These are phyloP conservation scores for Thymelicus lineola DNA, from an alignment of 2,888 invertebrate species.

Conservation along the genomic window DNA sequence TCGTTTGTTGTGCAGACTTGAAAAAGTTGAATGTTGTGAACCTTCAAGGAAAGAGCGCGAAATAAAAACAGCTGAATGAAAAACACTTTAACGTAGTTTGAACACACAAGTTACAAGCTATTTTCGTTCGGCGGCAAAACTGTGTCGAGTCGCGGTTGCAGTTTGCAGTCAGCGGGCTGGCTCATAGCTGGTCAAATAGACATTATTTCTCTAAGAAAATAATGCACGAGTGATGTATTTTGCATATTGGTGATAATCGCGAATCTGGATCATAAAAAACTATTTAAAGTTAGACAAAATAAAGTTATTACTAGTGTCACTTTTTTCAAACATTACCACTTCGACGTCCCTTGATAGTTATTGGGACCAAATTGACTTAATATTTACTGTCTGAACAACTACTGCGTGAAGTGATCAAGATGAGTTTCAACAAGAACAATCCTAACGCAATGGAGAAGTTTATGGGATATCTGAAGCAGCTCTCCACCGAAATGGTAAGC, in stretches of 20 bases:
- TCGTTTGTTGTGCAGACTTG: slow-evolving; percentile 57
- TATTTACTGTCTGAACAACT: slow-evolving; percentile 21
- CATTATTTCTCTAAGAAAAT: slow-evolving; percentile 30
- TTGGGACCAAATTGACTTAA: slow-evolving; percentile 6
- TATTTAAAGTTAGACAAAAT: slow-evolving; percentile 56
- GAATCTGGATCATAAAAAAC: slow-evolving; percentile 74
- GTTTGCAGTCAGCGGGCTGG: slow-evolving; percentile 50
- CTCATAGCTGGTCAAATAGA: slow-evolving; percentile 33
- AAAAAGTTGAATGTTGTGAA: slow-evolving; percentile 71
- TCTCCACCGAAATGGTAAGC: slow-evolving; percentile 82
- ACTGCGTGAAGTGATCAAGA: slow-evolving; percentile 63
- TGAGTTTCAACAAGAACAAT: slow-evolving; percentile 83
- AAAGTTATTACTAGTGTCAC: slow-evolving; percentile 63
- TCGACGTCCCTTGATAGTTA: slow-evolving; percentile 72
- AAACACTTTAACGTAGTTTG: slow-evolving; percentile 48
- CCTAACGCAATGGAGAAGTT: slow-evolving; percentile 81
- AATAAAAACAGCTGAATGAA: slow-evolving; percentile 62
- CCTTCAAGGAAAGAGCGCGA: slow-evolving; percentile 65
- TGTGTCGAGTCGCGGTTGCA: slow-evolving; percentile 64
- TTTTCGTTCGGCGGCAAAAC: slow-evolving; percentile 53
- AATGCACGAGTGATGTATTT: slow-evolving; percentile 63
- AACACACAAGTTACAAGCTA: slow-evolving; percentile 46
- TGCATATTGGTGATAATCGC: slow-evolving; percentile 61
- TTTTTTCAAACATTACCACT: slow-evolving; percentile 73
- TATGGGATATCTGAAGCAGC: slow-evolving; percentile 80